Evolutionary conservation across 1,140 invertebrate species (phyloP), one percentile per base, ranked within the genome.

Genomic region (Cardiocondyla obscurior): DNA sequence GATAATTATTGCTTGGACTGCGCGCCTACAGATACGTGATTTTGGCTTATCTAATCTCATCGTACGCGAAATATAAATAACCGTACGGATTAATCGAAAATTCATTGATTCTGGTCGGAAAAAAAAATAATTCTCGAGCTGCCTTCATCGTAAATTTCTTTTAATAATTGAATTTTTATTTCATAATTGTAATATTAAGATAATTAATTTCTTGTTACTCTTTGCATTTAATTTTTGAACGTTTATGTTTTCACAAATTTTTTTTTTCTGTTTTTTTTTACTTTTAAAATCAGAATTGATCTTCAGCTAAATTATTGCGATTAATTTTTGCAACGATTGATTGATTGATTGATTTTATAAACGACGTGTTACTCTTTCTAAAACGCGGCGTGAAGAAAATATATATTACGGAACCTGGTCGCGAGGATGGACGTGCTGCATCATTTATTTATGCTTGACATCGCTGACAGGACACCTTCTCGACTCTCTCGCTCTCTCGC

Each of bases 401-500:
- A 69, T 79, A 53, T 79, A 69, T 79, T 30, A n/a, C 30, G 33
- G 16, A 81, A 73, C 67, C 58, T 73, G 28, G 19, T 81, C 39
- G 19, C 53, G 51, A 49, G 42, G 16, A 73, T 73, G 77, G 30
- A 73, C 77, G 67, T 73, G 60, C 65, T 73, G 69, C 77, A 81
- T 81, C 77, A 73, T 81, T 86, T 86, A 83, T 85, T 83, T 74
- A 57, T 49, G 39, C 57, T 55, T 39, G 36, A 33, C 53, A 33
- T 88, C 76, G 86, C 72, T 87, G 89, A 90, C 86, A 73, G 88
- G 88, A 90, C 83, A 81, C 58, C 82, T 77, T 72, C 72, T 81
- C 49, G 36, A 51, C 55, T 53, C 57, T 64, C 53, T 49, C 55
- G 44, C 57, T 64, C 53, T 49, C 22, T n/a, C 28, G 19, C 51